Evolutionary conservation across 2,113 vertebrate species (phyloP).

Genomic region (Micromys minutus): DNA sequence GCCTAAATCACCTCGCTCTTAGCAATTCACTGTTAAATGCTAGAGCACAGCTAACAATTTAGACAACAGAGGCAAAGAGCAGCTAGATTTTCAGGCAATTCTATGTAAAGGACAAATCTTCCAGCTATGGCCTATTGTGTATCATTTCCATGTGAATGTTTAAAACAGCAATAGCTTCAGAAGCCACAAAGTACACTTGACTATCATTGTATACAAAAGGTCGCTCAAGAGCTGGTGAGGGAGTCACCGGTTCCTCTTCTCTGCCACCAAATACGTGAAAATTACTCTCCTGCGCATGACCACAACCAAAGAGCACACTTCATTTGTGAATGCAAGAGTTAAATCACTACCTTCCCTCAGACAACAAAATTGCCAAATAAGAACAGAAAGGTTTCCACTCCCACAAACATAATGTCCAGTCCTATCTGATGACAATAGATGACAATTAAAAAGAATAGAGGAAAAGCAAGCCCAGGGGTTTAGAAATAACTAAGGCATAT

Average conservation of each 20-base stretch:
- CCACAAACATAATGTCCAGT: neutral
- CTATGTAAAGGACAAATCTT: slow-evolving; percentile 37
- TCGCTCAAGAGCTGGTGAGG: neutral
- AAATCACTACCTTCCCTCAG: neutral
- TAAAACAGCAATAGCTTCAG: neutral
- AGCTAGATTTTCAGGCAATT: neutral
- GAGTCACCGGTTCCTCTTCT: neutral
- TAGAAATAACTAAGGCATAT: neutral
- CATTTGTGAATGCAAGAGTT: neutral
- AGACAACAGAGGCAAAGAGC: slow-evolving; percentile 1
- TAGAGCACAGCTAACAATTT: slow-evolving; percentile 44
- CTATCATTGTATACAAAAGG: neutral
- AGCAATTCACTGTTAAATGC: slow-evolving; percentile 64
- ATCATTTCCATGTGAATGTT: neutral
- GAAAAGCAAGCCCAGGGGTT: neutral
- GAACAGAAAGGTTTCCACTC: neutral
- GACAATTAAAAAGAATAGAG: neutral
- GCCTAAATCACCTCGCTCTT: slow-evolving; percentile 61
- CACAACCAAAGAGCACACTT: neutral
- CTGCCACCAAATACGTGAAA: no score
- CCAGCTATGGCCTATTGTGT: slow-evolving; percentile 14
- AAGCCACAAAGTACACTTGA: neutral
- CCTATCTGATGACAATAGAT: neutral
- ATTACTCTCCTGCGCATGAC: neutral
- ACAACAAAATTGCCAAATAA: neutral